phyloP scores from a whole-genome alignment of 2,113 vertebrate genomes.

The Gymnarchus niloticus region DNA sequence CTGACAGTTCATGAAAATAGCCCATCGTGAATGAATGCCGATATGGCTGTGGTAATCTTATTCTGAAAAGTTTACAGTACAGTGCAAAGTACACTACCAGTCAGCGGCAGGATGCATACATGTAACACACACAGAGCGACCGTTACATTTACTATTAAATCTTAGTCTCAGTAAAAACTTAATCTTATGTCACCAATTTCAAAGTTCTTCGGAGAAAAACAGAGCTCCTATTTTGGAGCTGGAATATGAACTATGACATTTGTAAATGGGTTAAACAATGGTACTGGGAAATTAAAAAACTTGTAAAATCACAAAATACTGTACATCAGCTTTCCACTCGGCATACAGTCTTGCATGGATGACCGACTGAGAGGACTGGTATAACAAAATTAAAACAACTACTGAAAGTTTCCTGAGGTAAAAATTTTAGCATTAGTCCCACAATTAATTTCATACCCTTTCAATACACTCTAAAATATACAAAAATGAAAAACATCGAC shows the following conservation, averaged over 20 bases:
- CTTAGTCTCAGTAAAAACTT: too few species aligned
- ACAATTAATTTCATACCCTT: too few species aligned
- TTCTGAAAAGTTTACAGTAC: neutral
- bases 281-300: too few species aligned
- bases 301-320: too few species aligned
- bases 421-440: too few species aligned
- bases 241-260: too few species aligned
- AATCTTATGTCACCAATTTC: too few species aligned
- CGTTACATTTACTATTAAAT: neutral
- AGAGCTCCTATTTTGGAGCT: too few species aligned
- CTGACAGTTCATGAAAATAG: neutral
- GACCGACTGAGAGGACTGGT: neutral
- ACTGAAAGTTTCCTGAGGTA: neutral
- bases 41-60: neutral
- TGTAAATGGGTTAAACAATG: too few species aligned
- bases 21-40: neutral
- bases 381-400: neutral
- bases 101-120: neutral
- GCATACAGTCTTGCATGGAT: neutral
- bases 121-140: neutral
- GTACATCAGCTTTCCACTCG: neutral
- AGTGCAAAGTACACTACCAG: too few species aligned
- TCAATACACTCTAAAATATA: neutral
- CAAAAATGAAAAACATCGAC: neutral
- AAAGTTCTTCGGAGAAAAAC: too few species aligned